Evolutionary conservation across 1,140 invertebrate genomes (phyloP).

Genomic region (Atta colombica): DNA sequence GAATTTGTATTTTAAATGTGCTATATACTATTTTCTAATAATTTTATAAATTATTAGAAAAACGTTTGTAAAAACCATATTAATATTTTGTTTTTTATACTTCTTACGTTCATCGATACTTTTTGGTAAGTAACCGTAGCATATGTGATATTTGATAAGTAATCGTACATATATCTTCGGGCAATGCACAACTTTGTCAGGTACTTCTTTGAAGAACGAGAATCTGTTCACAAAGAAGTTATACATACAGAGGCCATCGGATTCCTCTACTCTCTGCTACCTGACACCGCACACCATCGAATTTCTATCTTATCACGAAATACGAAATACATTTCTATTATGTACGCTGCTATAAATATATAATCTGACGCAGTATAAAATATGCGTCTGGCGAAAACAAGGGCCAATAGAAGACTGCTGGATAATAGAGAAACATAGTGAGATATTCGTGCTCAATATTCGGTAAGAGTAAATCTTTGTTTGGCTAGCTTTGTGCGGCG

Average conservation of each 20-base stretch:
- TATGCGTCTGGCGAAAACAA: constrained; percentile 38
- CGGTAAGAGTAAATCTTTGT: constrained; percentile 49
- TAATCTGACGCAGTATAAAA: constrained; percentile 45
- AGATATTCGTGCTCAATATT: constrained; percentile 41
- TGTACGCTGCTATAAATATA: constrained; percentile 15
- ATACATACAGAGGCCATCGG: constrained; percentile 8
- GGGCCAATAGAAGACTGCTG: neutral
- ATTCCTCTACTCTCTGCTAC: neutral
- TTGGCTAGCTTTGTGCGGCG: neutral
- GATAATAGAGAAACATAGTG: constrained; percentile 55
- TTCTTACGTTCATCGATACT: constrained; percentile 15
- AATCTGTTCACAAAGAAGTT: constrained; percentile 41
- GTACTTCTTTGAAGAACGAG: constrained; percentile 14
- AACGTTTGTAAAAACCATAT: neutral
- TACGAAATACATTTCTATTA: constrained; percentile 54
- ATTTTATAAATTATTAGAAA: neutral
- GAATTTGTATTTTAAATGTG: neutral
- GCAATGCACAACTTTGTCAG: constrained; percentile 2
- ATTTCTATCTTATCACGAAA: constrained; percentile 50
- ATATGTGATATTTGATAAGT: constrained; percentile 1
- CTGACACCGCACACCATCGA: neutral
- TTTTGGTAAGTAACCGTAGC: constrained; percentile 12
- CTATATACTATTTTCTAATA: neutral
- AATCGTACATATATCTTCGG: neutral
- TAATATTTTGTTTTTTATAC: neutral